Base-by-base conservation (phyloP, 2,113 vertebrate genomes). In the Perca schrenkii region DNA sequence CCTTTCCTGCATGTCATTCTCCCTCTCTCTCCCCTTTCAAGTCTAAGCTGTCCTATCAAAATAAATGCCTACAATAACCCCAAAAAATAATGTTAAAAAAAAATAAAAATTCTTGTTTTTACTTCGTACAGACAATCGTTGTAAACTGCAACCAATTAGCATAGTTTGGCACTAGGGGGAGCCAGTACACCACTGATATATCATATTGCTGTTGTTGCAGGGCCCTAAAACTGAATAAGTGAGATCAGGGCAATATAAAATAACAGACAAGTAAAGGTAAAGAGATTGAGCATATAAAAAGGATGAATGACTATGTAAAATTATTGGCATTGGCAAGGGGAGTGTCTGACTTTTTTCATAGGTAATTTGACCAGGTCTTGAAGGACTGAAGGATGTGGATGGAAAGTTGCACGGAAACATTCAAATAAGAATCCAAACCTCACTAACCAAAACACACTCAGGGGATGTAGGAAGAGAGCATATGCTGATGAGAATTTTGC, bases 341-440 rank as follows among this genome's bases (percentile, higher is more conserved):
- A 64, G n/a, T 17, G n/a, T 6, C 34, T 61, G 19, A 3, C 62
- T 61, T 76, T 70, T 43, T 34, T 62, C 31, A 13, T 21, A 49
- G n/a, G 15, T 25, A 8, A 25, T 64, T 43, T 67, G 2, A 19
- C 3, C 0, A 43, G 16, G 75, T 68, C 8, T 66, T 49, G 21
- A 43, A 43, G 40, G 40, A 61, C 6, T 3, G 21, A 2, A 66
- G 6, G 54, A 62, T 80, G 56, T 60, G 69, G 8, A 62, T 64
- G 47, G 60, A 74, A 86, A 89, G 53, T 61, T 46, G 2, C 1
- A 84, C 0, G 85, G 89, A 90, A 93, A 92, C 43, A 94, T 91
- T 92, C 91, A 94, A 94, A 94, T 90, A 28, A 25, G 54, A 60
- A 83, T 63, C 49, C 69, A 79, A 86, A 89, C 74, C 75, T 83